phyloP scores from a whole-genome alignment of 2,888 invertebrate species.

The Drepana falcataria region DNA sequence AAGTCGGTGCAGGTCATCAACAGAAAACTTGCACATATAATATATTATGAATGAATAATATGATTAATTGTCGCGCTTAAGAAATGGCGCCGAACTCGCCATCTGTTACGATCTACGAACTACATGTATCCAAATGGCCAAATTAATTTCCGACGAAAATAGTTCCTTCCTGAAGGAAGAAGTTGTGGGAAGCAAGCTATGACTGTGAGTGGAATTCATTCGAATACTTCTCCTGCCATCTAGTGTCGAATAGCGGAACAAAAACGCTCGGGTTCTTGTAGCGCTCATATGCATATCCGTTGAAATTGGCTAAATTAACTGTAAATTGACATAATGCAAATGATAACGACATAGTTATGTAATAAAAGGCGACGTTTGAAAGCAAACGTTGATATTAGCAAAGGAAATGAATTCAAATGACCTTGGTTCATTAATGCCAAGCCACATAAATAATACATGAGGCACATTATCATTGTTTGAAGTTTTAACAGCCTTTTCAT shows the following conservation, averaged over 20 bases:
- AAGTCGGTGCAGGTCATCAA: too few relatives aligned
- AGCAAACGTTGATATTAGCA: constrained; percentile 34
- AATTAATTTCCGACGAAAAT: too few relatives aligned
- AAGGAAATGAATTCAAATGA: constrained; percentile 68
- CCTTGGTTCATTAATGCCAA: constrained; percentile 71
- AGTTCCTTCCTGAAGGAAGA: too few relatives aligned
- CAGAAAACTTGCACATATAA: too few relatives aligned
- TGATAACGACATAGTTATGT: constrained; percentile 23
- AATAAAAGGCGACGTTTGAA: constrained; percentile 32
- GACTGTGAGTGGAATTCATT: neutral
- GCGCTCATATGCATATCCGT: constrained; percentile 16
- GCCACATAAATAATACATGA: constrained; percentile 67
- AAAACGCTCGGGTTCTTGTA: constrained; percentile 29
- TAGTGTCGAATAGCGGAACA: constrained; percentile 59
- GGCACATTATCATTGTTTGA: constrained; percentile 60
- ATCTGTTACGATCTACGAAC: too few relatives aligned
- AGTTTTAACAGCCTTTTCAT: constrained; percentile 52
- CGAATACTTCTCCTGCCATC: constrained; percentile 50
- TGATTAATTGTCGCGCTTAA: too few relatives aligned
- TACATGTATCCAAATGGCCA: too few relatives aligned
- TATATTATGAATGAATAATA: too few relatives aligned
- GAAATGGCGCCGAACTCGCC: too few relatives aligned
- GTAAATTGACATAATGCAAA: constrained; percentile 17
- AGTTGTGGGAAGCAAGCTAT: too few relatives aligned
- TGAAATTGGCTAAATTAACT: constrained; percentile 5